Conservation (phyloP, 2,113 vertebrate genomes). For the Vanacampus margaritifer region DNA sequence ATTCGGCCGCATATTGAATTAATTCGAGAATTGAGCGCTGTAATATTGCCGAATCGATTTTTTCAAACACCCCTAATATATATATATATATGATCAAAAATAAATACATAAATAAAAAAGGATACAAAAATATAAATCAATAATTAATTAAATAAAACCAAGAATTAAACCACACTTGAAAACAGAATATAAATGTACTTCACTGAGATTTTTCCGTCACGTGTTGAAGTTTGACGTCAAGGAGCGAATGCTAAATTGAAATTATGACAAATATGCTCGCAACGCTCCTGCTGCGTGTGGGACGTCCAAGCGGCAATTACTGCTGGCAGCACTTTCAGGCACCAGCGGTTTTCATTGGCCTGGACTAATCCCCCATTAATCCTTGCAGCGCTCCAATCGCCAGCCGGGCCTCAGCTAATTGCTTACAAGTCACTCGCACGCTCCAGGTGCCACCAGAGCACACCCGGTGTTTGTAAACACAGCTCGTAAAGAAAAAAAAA, state of each 20-base stretch:
- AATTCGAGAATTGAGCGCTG: no score
- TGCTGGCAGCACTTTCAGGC: conserved; percentile 69
- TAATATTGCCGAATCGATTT: no score
- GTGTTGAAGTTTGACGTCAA: neutral
- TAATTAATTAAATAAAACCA: no score
- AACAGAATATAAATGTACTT: neutral
- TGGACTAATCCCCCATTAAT: conserved; percentile 68
- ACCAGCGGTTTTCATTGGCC: conserved; percentile 71
- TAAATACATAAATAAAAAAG: no score
- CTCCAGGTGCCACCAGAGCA: conserved; percentile 58
- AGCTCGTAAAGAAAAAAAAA: conserved; percentile 41
- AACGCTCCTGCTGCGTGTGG: conserved; percentile 48
- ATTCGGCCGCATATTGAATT: no score
- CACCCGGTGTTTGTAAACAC: conserved; percentile 69
- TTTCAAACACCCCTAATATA: no score
- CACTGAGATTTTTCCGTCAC: neutral
- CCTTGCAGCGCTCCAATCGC: conserved; percentile 56
- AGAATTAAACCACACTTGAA: no score
- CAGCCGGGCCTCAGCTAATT: conserved; percentile 52
- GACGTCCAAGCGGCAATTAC: conserved; percentile 53
- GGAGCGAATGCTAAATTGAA: neutral
- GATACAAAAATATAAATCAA: no score
- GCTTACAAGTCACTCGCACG: conserved; percentile 65
- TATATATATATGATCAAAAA: no score
- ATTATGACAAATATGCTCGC: conserved; percentile 45